These are phyloP conservation scores for Thunnus albacares DNA, from an alignment of 2,797 vertebrate species.

Conservation along the genomic window DNA sequence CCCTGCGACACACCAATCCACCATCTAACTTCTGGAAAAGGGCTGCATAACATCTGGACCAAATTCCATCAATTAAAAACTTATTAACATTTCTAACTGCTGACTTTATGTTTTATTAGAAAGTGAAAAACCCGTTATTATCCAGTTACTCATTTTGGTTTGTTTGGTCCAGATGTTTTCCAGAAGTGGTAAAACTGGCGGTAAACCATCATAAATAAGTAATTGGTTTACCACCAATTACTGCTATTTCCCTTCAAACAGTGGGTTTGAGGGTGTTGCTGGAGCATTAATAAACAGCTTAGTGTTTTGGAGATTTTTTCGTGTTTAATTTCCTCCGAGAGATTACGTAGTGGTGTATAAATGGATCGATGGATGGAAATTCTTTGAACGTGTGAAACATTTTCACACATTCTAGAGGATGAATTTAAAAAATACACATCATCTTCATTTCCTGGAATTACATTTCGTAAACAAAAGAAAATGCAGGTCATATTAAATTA, in stretches of 20 bases:
- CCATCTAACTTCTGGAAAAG: background rate
- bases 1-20: background rate
- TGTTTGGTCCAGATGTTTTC: constrained; percentile 28
- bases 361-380: background rate
- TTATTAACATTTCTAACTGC: constrained; percentile 56
- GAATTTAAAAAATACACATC: background rate
- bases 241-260: constrained; percentile 17
- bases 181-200: constrained; percentile 20
- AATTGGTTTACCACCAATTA: constrained; percentile 37
- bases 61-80: constrained; percentile 22
- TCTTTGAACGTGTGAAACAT: background rate
- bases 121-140: constrained; percentile 45
- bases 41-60: constrained; percentile 41
- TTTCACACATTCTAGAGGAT: background rate
- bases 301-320: background rate
- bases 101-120: constrained; percentile 47
- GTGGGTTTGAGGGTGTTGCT: constrained; percentile 8
- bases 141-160: constrained; percentile 40
- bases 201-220: constrained; percentile 13
- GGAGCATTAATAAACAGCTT: background rate
- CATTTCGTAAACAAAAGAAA: background rate
- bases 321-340: background rate
- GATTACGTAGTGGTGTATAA: background rate
- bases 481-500: too few species aligned
- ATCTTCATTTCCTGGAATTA: background rate